These are phyloP conservation scores for Actinernus sp. DNA, from an alignment of 92 coral and sea anemone genomes.

Conservation along the genomic window DNA sequence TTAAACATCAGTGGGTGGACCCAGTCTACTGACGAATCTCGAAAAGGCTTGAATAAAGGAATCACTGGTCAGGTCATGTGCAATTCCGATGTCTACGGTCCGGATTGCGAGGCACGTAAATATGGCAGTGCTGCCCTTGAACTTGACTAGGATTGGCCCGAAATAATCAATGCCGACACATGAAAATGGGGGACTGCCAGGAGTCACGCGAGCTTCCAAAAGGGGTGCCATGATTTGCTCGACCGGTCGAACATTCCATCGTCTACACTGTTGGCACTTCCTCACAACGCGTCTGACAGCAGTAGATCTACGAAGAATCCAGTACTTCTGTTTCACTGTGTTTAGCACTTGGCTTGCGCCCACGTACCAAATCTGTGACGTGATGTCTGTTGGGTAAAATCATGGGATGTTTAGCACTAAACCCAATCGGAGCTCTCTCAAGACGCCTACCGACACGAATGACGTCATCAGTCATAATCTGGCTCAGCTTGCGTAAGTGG, in stretches of 20 bases:
- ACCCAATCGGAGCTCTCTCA: no score
- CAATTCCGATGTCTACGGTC: constrained; percentile 44
- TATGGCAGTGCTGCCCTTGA: constrained; percentile 24
- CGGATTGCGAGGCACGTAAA: constrained; percentile 39
- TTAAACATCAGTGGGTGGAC: constrained; percentile 24
- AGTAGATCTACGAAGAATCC: constrained; percentile 51
- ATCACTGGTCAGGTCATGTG: no score
- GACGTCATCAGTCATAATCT: constrained; percentile 22
- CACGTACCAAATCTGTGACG: no score
- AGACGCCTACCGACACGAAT: no score
- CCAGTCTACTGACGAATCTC: constrained; percentile 54
- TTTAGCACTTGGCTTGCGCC: constrained; percentile 37
- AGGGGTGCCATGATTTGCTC: constrained; percentile 58
- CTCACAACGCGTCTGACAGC: no score
- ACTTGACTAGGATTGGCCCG: no score
- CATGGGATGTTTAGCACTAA: no score
- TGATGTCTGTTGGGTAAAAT: constrained; percentile 33
- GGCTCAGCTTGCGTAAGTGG: constrained; percentile 28
- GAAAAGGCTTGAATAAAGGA: constrained; percentile 39
- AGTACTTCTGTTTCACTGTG: constrained; percentile 22
- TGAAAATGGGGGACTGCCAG: constrained; percentile 11
- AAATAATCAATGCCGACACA: constrained; percentile 44
- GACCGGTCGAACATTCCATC: constrained; percentile 36
- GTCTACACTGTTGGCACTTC: no score
- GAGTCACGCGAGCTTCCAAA: constrained; percentile 21